phyloP scores from a whole-genome alignment of 2,888 invertebrate genomes.

The Himalopsyche anomala region DNA sequence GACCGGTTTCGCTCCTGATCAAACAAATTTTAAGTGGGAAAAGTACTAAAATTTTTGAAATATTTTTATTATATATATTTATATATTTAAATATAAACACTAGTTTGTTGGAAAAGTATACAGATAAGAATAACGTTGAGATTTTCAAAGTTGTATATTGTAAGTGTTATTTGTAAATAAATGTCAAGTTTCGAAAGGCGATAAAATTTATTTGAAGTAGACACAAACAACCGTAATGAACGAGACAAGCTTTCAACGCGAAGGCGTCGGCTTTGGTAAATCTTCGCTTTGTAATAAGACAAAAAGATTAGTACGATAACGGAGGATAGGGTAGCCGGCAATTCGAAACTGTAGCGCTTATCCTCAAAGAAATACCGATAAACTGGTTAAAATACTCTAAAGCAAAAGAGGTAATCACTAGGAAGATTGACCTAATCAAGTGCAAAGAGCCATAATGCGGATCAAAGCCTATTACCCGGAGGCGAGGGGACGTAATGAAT shows the following conservation, averaged over 20 bases:
- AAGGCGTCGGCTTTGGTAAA: conserved; percentile 31
- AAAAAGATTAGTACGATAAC: conserved; percentile 28
- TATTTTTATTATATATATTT: too few species aligned
- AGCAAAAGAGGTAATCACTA: conserved; percentile 38
- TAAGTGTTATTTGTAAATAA: background rate
- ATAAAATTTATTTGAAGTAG: background rate
- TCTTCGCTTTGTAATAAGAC: conserved; percentile 22
- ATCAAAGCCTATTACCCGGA: conserved; percentile 40
- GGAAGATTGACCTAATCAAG: conserved; percentile 46
- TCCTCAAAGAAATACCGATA: conserved; percentile 28
- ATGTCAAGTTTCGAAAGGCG: background rate
- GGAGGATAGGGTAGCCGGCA: background rate
- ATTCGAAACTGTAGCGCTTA: conserved; percentile 22
- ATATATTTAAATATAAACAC: too few species aligned
- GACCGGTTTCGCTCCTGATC: too few species aligned
- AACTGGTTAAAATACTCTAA: conserved; percentile 36
- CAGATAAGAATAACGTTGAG: too few species aligned
- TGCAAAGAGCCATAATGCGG: conserved; percentile 36
- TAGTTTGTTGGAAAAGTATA: too few species aligned
- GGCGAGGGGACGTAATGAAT: conserved; percentile 53
- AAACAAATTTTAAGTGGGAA: too few species aligned
- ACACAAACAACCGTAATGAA: conserved; percentile 11
- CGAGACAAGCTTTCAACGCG: background rate
- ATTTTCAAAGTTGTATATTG: too few species aligned
- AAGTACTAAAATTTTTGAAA: too few species aligned